These are phyloP conservation scores for Trissonchulus latispiculum DNA, from an alignment of 2,888 invertebrate genomes.

Conservation along the genomic window DNA sequence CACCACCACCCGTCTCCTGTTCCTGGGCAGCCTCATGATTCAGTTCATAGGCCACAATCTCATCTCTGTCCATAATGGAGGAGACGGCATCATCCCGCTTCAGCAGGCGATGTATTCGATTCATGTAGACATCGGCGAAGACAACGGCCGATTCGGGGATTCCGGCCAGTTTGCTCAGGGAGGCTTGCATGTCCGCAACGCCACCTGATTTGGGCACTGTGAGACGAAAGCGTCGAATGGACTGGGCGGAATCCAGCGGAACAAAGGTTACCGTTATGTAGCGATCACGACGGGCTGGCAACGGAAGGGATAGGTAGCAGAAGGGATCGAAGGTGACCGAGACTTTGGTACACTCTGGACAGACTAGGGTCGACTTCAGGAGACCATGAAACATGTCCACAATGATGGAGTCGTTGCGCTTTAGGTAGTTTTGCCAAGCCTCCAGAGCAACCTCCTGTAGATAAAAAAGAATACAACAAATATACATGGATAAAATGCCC, in stretches of 20 bases:
- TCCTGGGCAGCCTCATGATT: no score
- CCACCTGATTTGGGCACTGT: conserved; percentile 48
- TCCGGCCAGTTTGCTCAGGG: no score
- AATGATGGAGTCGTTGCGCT: conserved; percentile 54
- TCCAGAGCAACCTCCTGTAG: conserved; percentile 50
- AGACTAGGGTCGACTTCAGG: conserved; percentile 53
- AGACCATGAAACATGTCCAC: conserved; percentile 56
- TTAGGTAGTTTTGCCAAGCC: conserved; percentile 52
- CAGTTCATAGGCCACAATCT: conserved; percentile 48
- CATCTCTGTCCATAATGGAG: conserved; percentile 48
- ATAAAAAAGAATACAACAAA: background rate
- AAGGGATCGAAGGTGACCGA: conserved; percentile 56
- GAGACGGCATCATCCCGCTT: conserved; percentile 45
- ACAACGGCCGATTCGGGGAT: no score
- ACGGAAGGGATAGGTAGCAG: conserved; percentile 53
- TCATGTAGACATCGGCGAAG: conserved; percentile 50
- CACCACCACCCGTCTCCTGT: no score
- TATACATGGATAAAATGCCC: no score
- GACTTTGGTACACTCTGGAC: conserved; percentile 52
- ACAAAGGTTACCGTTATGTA: conserved; percentile 48
- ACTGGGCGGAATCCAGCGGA: conserved; percentile 36
- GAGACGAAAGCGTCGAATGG: conserved; percentile 43
- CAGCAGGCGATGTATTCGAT: conserved; percentile 50
- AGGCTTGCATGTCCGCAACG: conserved; percentile 45
- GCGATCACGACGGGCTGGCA: conserved; percentile 49